These are phyloP conservation scores for Steinernema carpocapsae DNA, from an alignment of 2,888 invertebrate genomes.

Conservation along the genomic window DNA sequence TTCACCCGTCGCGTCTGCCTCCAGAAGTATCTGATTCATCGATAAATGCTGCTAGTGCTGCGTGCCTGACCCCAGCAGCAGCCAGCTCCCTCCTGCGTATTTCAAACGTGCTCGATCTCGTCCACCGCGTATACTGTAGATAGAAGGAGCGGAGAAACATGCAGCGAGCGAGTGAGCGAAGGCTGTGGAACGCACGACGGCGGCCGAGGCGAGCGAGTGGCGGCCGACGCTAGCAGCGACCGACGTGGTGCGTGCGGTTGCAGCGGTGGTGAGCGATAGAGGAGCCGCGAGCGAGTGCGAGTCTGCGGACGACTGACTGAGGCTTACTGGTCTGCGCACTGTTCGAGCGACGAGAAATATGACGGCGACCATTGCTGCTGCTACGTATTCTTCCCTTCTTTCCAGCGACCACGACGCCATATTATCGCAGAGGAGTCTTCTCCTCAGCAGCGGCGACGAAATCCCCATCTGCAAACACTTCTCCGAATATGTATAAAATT, in stretches of 20 bases:
- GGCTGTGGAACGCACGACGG: not conserved
- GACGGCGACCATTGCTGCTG: constrained; percentile 14
- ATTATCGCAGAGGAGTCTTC: not conserved
- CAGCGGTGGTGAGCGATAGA: not conserved
- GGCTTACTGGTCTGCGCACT: constrained; percentile 10
- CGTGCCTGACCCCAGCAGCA: too few relatives aligned
- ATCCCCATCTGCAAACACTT: not conserved
- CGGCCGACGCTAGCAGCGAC: not conserved
- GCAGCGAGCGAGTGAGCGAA: not conserved
- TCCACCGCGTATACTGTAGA: too few relatives aligned
- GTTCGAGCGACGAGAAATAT: constrained; percentile 23
- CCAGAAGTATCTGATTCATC: too few relatives aligned
- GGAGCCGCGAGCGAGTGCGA: not conserved
- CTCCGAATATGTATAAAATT: not conserved
- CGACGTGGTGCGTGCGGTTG: not conserved
- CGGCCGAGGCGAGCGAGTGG: not conserved
- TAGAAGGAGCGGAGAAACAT: constrained; percentile 23
- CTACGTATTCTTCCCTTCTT: constrained; percentile 2
- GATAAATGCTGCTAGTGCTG: too few relatives aligned
- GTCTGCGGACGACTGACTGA: not conserved
- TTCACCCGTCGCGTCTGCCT: too few relatives aligned
- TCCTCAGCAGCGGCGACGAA: not conserved
- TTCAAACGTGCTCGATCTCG: too few relatives aligned
- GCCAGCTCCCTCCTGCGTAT: too few relatives aligned
- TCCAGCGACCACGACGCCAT: too few relatives aligned